Percentiles rank a stretch among this genome's conserved stretches.
phyloP scores from a whole-genome alignment of 2,113 vertebrate genomes.

The Ahaetulla prasina region DNA sequence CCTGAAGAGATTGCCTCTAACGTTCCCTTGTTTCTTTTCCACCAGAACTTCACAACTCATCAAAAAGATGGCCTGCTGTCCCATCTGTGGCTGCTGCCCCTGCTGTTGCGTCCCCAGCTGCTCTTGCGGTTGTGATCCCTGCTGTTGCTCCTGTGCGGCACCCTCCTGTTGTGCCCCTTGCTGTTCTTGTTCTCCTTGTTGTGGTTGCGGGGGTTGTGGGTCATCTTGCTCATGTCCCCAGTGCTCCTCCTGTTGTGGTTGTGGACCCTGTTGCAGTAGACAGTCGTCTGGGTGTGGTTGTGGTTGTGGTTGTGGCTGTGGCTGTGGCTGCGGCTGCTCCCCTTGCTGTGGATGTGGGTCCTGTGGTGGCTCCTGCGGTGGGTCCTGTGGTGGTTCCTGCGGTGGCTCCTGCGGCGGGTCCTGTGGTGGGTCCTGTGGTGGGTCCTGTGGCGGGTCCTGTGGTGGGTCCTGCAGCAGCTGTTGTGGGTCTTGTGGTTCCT shows the following conservation, averaged over 20 bases:
- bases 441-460: not conserved
- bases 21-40: not conserved
- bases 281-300: not conserved
- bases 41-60: not conserved
- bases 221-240: not conserved
- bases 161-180: not conserved
- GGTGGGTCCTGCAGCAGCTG: not conserved
- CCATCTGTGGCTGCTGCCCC: not conserved
- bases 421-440: not conserved
- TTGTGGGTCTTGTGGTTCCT: not conserved
- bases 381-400: not conserved
- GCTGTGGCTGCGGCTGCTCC: not conserved
- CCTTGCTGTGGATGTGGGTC: not conserved
- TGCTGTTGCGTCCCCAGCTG: not conserved
- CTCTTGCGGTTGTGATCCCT: not conserved
- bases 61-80: not conserved
- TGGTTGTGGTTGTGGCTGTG: not conserved
- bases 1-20: not conserved
- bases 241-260: not conserved
- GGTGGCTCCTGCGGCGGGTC: not conserved
- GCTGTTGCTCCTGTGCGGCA: not conserved
- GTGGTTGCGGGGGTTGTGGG: not conserved
- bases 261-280: not conserved
- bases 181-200: not conserved
- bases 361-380: too few relatives aligned